Evolutionary conservation across 2,888 invertebrate species (phyloP), one percentile per base, ranked within the genome.

Genomic region (Galerucella nymphaeae): DNA sequence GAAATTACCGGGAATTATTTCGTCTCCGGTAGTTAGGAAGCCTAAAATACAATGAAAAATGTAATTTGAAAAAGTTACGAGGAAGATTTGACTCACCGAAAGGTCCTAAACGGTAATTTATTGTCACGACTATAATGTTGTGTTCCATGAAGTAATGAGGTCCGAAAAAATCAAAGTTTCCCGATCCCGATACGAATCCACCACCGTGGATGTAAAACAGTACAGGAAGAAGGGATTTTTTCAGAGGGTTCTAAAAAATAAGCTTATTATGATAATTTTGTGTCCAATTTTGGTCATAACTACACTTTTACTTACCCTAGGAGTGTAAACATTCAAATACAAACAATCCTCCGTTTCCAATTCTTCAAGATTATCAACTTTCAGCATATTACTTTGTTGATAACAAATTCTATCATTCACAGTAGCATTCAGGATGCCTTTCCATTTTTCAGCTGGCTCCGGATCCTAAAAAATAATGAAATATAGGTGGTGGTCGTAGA

Each of bases 191-290:
- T 75, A 83, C 81, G 73, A 85, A 87, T 10, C 83, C 85, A 8
- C 87, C 87, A 3, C 86, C 86, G 73, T 86, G 86, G 63, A 87
- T 83, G 73, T 81, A 84, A 14, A 86, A 81, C 69, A 87, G 78
- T 0, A 87, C 87, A 18, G 87, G 85, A 62, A 86, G 71, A 8
- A 78, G 62, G 20, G 76, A 14, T 1, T 71, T 71, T 10, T 66
- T 50, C 5, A 48, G 59, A 18, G 71, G 73, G 42, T 48, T 18
- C 75, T 75, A 38, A 61, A 75, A 72, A 53, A 48, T 10, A 10
- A n/a, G n/a, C n/a, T n/a, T n/a, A 4, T 2, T 4, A 30, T 0
- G 30, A 30, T 30, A 4, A 2, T 30, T 30, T 30, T 30, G 30
- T 30, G 30, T 30, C 30, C 5, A 5, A 4, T 30, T 30, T n/a